Conservation (phyloP, 2,797 vertebrate species). For the Sciurus carolinensis region DNA sequence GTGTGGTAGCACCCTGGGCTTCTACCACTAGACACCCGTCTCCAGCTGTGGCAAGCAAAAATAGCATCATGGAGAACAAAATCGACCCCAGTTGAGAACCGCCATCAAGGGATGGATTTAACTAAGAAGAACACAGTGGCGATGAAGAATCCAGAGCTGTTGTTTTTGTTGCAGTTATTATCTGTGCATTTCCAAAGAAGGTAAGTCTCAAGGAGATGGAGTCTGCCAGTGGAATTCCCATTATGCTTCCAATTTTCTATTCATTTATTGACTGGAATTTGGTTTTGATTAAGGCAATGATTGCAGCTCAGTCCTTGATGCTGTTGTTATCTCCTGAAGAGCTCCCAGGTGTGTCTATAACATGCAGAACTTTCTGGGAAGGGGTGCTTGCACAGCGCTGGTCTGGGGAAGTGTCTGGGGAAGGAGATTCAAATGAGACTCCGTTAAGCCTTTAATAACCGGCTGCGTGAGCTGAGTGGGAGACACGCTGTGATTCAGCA, state of each 20-base stretch:
- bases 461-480: neutral
- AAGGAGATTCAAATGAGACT: neutral
- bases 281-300: neutral
- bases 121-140: neutral
- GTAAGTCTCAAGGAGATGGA: neutral
- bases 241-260: neutral
- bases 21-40: neutral
- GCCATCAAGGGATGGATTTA: neutral
- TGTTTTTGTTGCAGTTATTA: neutral
- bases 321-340: neutral
- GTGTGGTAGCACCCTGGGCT: neutral
- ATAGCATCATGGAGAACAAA: neutral
- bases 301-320: neutral
- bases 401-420: neutral
- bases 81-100: neutral
- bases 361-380: neutral
- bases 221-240: neutral
- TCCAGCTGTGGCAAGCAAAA: neutral
- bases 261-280: neutral
- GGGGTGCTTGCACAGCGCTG: neutral
- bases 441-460: neutral
- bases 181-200: neutral
- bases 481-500: neutral
- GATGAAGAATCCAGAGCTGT: neutral
- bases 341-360: constrained; percentile 5